Evolutionary conservation across 2,113 vertebrate genomes (phyloP).

Genomic region (Hemibagrus wyckioides): DNA sequence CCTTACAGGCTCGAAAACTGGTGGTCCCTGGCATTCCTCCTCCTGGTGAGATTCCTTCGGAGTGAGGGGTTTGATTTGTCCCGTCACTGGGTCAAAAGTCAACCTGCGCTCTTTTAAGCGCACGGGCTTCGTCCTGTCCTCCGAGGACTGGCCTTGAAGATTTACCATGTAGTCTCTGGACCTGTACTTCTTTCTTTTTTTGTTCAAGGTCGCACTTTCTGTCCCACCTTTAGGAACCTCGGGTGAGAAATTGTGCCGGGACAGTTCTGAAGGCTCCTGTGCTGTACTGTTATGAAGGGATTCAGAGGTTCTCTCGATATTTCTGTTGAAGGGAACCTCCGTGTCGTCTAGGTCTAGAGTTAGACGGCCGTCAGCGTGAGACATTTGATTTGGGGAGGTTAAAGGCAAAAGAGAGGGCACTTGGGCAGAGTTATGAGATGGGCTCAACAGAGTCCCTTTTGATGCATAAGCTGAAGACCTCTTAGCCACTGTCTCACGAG

Average conservation of each 20-base stretch:
- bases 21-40: slow-evolving; percentile 70
- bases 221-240: slow-evolving; percentile 75
- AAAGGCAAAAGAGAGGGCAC: slow-evolving; percentile 74
- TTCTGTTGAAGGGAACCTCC: slow-evolving; percentile 78
- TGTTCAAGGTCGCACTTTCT: slow-evolving; percentile 77
- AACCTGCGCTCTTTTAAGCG: slow-evolving; percentile 97
- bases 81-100: slow-evolving; percentile 95
- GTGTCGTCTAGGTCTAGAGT: slow-evolving; percentile 68
- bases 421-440: slow-evolving; percentile 77
- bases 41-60: slow-evolving; percentile 87
- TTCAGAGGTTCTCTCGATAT: slow-evolving; percentile 69
- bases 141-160: slow-evolving; percentile 84
- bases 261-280: slow-evolving; percentile 69
- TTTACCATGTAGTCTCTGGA: slow-evolving; percentile 90
- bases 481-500: slow-evolving; percentile 80
- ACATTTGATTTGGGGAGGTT: slow-evolving; percentile 75
- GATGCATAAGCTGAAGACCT: slow-evolving; percentile 83
- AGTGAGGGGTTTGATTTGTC: slow-evolving; percentile 95
- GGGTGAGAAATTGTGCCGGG: slow-evolving; percentile 72
- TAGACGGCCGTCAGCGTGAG: slow-evolving; percentile 72
- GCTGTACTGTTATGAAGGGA: slow-evolving; percentile 71
- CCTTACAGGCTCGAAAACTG: slow-evolving; percentile 76
- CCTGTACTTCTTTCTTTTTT: slow-evolving; percentile 90
- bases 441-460: slow-evolving; percentile 82
- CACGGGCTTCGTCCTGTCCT: slow-evolving; percentile 90